phyloP scores from a whole-genome alignment of 2,113 vertebrate species.

The Mustela lutreola region DNA sequence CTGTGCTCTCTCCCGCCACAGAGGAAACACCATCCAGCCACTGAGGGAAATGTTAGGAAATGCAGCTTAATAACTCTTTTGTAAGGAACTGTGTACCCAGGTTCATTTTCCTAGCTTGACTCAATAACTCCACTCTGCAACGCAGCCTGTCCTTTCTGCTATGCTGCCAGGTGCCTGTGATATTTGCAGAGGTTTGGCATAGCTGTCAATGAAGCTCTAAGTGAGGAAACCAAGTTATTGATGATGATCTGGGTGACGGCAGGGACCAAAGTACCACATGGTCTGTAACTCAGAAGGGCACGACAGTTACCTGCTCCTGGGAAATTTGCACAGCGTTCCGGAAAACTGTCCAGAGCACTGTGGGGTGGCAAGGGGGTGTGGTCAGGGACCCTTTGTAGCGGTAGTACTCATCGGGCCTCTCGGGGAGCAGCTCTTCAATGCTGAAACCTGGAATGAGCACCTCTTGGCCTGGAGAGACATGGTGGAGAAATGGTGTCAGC shows the following conservation, averaged over 20 bases:
- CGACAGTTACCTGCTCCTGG: slow-evolving; percentile 90
- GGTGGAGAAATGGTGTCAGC: not conserved
- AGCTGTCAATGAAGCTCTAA: slow-evolving; percentile 24
- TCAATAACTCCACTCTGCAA: not conserved
- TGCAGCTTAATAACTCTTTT: not conserved
- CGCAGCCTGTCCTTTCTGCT: not conserved
- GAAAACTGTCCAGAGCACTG: slow-evolving; percentile 96
- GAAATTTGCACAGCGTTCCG: slow-evolving; percentile 92
- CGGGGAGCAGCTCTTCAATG: slow-evolving; percentile 91
- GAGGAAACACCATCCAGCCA: not conserved
- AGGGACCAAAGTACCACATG: fast-evolving
- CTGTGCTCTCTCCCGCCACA: not conserved
- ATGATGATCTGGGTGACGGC: not conserved
- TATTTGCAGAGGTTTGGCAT: not conserved
- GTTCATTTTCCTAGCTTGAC: not conserved
- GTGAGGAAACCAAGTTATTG: not conserved
- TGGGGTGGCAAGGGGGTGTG: slow-evolving; percentile 96
- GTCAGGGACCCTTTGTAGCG: slow-evolving; percentile 97
- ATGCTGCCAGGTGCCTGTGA: not conserved
- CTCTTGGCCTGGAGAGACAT: slow-evolving; percentile 88
- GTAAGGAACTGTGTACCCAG: not conserved
- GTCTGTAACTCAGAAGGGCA: not conserved
- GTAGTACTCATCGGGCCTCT: slow-evolving; percentile 92
- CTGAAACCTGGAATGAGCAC: slow-evolving; percentile 92
- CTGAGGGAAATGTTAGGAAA: not conserved